phyloP scores from a whole-genome alignment of 2,888 invertebrate species.

The Synanthedon andrenaeformis region DNA sequence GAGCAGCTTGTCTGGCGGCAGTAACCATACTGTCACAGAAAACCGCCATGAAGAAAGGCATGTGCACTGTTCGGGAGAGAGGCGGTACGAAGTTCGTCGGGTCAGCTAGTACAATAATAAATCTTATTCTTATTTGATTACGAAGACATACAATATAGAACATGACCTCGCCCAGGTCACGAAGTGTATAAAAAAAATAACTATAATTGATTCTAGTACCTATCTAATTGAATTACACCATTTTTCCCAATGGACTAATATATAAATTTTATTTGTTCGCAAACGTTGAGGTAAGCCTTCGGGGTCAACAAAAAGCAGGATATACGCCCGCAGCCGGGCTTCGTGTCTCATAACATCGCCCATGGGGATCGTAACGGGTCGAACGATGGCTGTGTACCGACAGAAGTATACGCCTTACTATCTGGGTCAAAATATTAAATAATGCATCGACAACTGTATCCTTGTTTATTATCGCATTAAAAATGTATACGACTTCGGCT shows the following conservation, averaged over 20 bases:
- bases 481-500: no score
- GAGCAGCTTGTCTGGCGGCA: no score
- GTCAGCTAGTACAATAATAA: no score
- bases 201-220: no score
- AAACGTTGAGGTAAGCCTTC: neutral
- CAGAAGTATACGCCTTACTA: constrained; percentile 5
- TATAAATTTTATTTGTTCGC: neutral
- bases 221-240: neutral
- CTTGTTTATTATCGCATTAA: constrained; percentile 8
- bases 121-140: no score
- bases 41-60: no score
- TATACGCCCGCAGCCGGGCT: neutral
- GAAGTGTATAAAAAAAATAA: no score
- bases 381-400: constrained; percentile 4
- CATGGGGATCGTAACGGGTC: constrained; percentile 11
- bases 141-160: no score
- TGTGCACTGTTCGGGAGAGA: no score
- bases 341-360: constrained; percentile 4
- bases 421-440: constrained; percentile 20
- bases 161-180: no score
- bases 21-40: no score
- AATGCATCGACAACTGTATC: constrained; percentile 11
- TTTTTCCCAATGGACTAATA: neutral
- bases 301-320: neutral
- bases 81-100: no score